A percentile compares a stretch with the other conserved stretches of the same genome.
Evolutionary conservation across 2,797 vertebrate species (phyloP).

Genomic region (Otus scops): DNA sequence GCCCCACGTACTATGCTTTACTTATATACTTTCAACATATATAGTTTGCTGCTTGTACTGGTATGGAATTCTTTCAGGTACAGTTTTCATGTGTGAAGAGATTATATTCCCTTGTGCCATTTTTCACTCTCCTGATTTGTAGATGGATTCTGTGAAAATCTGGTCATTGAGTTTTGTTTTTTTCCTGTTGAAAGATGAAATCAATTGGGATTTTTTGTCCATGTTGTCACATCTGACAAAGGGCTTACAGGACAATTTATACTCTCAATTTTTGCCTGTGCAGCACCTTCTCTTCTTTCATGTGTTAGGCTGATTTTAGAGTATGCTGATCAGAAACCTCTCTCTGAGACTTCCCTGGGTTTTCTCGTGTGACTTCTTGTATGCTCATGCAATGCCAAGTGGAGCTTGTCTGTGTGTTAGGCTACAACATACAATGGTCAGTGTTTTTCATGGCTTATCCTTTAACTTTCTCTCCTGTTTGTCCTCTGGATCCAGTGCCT

Average conservation of each 20-base stretch:
- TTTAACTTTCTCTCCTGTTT: background rate
- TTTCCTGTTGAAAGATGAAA: background rate
- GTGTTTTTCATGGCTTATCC: background rate
- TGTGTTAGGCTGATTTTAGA: background rate
- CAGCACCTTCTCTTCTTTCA: background rate
- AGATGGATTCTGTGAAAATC: background rate
- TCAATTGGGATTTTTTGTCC: background rate
- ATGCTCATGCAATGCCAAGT: background rate
- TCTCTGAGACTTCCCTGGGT: background rate
- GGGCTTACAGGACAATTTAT: background rate
- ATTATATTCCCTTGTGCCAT: background rate
- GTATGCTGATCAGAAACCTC: rapidly evolving
- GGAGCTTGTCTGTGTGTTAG: background rate
- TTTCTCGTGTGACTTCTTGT: background rate
- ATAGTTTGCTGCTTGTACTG: background rate
- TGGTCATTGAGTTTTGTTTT: background rate
- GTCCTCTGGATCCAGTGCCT: background rate
- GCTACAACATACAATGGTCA: background rate
- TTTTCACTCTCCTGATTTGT: background rate
- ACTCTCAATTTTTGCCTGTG: background rate
- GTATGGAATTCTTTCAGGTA: background rate
- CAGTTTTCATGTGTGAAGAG: background rate
- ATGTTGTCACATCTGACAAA: background rate
- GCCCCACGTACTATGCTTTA: background rate
- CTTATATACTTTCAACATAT: background rate